A percentile compares a stretch with the other conserved stretches of the same genome.
phyloP scores from a whole-genome alignment of 2,113 vertebrate genomes.

The Meleagris gallopavo region DNA sequence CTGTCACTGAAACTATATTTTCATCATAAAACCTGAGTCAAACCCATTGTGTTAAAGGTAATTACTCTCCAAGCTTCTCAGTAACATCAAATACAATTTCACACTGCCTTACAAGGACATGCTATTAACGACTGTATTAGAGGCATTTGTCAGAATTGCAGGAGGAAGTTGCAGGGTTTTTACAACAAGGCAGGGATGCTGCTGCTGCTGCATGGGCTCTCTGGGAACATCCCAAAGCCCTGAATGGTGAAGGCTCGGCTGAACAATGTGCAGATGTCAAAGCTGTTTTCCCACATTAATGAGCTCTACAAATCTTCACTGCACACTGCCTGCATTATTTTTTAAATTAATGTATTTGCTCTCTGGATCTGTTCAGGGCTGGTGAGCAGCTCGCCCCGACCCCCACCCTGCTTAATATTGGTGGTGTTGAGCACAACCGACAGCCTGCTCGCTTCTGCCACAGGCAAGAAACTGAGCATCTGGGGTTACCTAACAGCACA shows the following conservation, averaged over 20 bases:
- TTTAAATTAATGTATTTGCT: background rate
- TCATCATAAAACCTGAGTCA: background rate
- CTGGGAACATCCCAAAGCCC: background rate
- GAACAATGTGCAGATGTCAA: background rate
- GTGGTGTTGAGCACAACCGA: background rate
- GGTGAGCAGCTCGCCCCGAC: background rate
- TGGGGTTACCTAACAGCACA: background rate
- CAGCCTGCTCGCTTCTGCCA: background rate
- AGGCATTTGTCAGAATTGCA: background rate
- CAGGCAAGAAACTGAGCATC: background rate
- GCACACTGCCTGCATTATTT: background rate
- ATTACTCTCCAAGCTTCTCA: background rate
- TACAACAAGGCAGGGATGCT: background rate
- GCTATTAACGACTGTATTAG: background rate
- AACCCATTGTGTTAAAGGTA: background rate
- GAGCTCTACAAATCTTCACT: background rate
- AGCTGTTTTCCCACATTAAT: conserved; percentile 16
- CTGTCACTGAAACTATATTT: background rate
- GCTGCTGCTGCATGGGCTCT: background rate
- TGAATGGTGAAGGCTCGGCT: background rate
- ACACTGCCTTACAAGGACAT: background rate
- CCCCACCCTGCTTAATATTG: background rate
- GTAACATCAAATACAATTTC: background rate
- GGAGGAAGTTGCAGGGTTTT: background rate
- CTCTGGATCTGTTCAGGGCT: background rate